phyloP scores from a whole-genome alignment of 64 coral and sea anemone species.

The Montipora foliosa region DNA sequence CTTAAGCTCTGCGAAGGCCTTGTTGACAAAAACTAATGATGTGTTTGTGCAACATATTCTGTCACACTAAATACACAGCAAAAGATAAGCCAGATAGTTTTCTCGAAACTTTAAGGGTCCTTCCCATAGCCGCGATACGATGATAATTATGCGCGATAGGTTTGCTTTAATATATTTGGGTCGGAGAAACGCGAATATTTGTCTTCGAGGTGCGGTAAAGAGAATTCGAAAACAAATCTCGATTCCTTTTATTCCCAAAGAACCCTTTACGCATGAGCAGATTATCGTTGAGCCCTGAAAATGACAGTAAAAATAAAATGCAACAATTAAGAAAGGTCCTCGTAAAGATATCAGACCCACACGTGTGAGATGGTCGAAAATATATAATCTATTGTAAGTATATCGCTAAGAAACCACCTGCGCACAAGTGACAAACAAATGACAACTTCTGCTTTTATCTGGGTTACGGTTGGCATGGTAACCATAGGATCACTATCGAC shows the following conservation, averaged over 20 bases:
- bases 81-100: neutral
- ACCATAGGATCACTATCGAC: neutral
- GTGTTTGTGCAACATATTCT: neutral
- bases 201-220: neutral
- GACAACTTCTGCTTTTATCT: slow-evolving; percentile 15
- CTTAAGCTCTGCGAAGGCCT: neutral
- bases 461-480: slow-evolving; percentile 14
- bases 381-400: neutral
- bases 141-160: slow-evolving; percentile 47
- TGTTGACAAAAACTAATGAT: neutral
- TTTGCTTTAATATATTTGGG: slow-evolving; percentile 27
- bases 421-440: slow-evolving; percentile 1
- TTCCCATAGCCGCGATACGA: slow-evolving; percentile 5
- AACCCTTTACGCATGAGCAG: neutral
- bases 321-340: neutral
- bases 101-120: neutral
- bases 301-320: neutral
- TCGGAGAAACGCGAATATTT: slow-evolving; percentile 30
- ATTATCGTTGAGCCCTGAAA: neutral
- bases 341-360: neutral
- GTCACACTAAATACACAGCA: neutral
- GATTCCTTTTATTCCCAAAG: neutral
- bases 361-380: neutral
- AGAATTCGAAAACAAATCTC: slow-evolving; percentile 24
- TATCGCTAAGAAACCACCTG: slow-evolving; percentile 19